Percentiles rank a stretch among this genome's conserved stretches.
phyloP scores from a whole-genome alignment of 2,797 vertebrate genomes.

The Erethizon dorsatum region DNA sequence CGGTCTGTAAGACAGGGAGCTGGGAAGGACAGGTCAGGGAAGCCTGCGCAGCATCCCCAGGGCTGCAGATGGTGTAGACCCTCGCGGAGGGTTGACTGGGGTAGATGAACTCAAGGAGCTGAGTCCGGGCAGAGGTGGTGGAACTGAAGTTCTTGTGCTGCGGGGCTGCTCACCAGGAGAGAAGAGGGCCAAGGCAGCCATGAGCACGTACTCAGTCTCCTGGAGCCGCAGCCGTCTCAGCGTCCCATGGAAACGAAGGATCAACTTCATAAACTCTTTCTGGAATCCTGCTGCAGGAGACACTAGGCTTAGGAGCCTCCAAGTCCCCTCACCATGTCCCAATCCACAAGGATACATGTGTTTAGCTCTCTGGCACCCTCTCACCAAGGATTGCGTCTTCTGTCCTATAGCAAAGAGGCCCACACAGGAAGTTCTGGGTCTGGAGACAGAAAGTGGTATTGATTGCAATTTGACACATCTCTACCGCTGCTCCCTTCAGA shows the following conservation, averaged over 20 bases:
- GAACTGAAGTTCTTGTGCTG: background rate
- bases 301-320: fast-evolving
- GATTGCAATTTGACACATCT: constrained; percentile 85
- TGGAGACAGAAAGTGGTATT: constrained; percentile 87
- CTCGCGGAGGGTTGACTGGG: background rate
- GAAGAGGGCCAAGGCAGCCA: constrained; percentile 93
- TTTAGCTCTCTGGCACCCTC: background rate
- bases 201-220: constrained; percentile 92
- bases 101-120: background rate
- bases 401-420: constrained; percentile 85
- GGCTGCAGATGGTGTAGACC: background rate
- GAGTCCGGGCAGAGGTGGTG: background rate
- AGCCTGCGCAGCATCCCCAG: background rate
- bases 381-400: constrained; percentile 80
- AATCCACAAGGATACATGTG: background rate
- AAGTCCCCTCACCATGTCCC: background rate
- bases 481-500: constrained; percentile 88
- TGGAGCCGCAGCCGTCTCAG: constrained; percentile 90
- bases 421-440: constrained; percentile 86
- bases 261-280: constrained; percentile 90
- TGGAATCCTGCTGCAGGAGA: constrained; percentile 91
- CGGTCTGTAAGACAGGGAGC: constrained; percentile 76
- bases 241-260: constrained; percentile 91
- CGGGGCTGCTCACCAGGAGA: constrained; percentile 90
- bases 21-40: background rate